Evolutionary conservation across 2,113 vertebrate species (phyloP), one percentile per base, ranked within the genome.

Genomic region (Corythornis madagascariensis): DNA sequence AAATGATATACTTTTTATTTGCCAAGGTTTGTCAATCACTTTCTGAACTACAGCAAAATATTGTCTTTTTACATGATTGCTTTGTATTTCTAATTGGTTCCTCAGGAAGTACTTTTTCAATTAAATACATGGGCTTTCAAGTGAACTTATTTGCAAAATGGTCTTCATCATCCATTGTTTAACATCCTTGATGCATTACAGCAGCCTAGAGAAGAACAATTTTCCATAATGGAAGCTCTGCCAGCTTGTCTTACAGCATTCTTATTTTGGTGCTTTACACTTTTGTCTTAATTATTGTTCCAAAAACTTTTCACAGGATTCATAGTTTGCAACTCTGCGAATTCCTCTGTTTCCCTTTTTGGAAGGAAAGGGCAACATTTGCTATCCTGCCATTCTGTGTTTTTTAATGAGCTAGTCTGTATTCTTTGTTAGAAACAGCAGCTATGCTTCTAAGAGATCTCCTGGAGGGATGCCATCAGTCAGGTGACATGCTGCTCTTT

Each of bases 401-500:
- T 53, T 91, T 94, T 86, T 83, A 94, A 94, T 88, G 85, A 93
- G 82, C 64, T 83, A 28, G 64, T 92, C 72, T 74, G 65, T 77
- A 85, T 92, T 92, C 94, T 93, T 93, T 80, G 84, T 94, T 87
- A 80, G 78, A 93, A 93, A 80, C 9, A 10, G 71, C 7, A 8
- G 64, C 72, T 94, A 70, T 16, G 67, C 50, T 95, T 91, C 91
- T 91, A 85, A 93, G 82, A 94, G 89, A 92, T 91, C 85, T 96
- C 91, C 94, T 95, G 91, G 94, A 96, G 87, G 88, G 79, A 77
- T 91, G 87, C 83, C 91, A 91, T 93, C 91, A 93, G 94, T 92
- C 95, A 95, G 95, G 92, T 93, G 89, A 94, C 89, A 80, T 71
- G 72, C 89, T 95, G 89, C 89, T 94, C 89, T 94, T 96, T 95